Evolutionary conservation across 2,888 invertebrate species (phyloP).

Genomic region (Encarsia formosa): DNA sequence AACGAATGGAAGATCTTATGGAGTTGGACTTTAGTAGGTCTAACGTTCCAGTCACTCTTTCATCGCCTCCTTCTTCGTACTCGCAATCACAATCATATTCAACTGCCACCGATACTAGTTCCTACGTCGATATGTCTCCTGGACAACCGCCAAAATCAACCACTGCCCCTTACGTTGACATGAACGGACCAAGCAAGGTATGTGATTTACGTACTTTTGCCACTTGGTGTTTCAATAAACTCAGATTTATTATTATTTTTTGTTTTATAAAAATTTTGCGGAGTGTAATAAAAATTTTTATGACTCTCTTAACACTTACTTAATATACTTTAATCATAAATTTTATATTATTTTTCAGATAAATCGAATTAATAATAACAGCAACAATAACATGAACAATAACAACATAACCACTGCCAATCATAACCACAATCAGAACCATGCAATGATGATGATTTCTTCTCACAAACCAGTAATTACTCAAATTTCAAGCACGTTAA

Average conservation of each 20-base stretch:
- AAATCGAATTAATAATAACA: slow-evolving; percentile 45
- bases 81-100: slow-evolving; percentile 44
- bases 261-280: background rate
- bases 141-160: slow-evolving; percentile 44
- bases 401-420: slow-evolving; percentile 49
- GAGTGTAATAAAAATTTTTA: background rate
- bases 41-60: slow-evolving; percentile 38
- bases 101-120: slow-evolving; percentile 50
- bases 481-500: slow-evolving; percentile 38
- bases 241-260: background rate
- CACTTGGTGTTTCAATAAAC: background rate
- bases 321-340: background rate
- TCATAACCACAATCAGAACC: slow-evolving; percentile 46
- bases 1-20: slow-evolving; percentile 75
- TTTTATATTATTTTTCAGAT: slow-evolving; percentile 34
- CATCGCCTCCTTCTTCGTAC: slow-evolving; percentile 43
- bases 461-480: slow-evolving; percentile 44
- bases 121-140: slow-evolving; percentile 55
- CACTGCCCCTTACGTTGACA: slow-evolving; percentile 48
- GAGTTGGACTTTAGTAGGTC: slow-evolving; percentile 69
- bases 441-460: slow-evolving; percentile 34
- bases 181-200: slow-evolving; percentile 48
- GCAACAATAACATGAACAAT: slow-evolving; percentile 39
- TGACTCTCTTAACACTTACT: background rate
- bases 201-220: background rate